Evolutionary conservation across 1,140 invertebrate genomes (phyloP), one percentile per base, ranked within the genome.

Genomic region (Protaetia brevitarsis): DNA sequence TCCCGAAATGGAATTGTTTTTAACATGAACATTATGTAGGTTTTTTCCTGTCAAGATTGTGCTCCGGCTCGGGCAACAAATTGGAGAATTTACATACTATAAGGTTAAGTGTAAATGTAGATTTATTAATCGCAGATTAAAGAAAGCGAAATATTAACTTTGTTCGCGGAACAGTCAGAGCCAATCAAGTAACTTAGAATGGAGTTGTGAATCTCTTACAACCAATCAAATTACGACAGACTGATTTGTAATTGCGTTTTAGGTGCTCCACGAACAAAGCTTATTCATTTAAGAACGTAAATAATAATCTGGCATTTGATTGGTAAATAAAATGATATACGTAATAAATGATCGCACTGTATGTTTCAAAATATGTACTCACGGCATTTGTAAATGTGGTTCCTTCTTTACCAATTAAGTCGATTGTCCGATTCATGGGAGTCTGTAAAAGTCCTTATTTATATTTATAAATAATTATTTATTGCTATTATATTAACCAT

Each of bases 11-110:
- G 90, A 89, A 80, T 95, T 96, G 76, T 95, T 95, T 1, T 82
- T 73, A 0, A 89, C 89, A 16, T 80, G 73, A 75, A 93, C 89
- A 79, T 95, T 96, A 75, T 96, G 94, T 0, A 89, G 83, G 78
- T 94, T 95, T 66, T 85, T 82, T 27, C 94, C 94, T 0, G 92
- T 93, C 11, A 97, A 80, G 37, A 97, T 86, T 30, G 91, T 91
- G 7, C 93, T 88, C 51, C 95, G 84, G 75, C 93, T 95, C 11
- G 95, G 95, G 75, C 95, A 95, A 77, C 93, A 95, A 36, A 95
- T 85, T 7, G 93, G 93, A 0, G 90, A 88, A 41, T 88, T 88
- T 1, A 86, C 87, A 79, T 88, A 94, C 88, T 91, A 71, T 56
- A 80, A 76, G 11, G 11, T 10, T 51, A 8, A 51, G 26, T 28